Evolutionary conservation across 2,113 vertebrate genomes (phyloP), one percentile per base, ranked within the genome.

Genomic region (Phyllopteryx taeniolatus): DNA sequence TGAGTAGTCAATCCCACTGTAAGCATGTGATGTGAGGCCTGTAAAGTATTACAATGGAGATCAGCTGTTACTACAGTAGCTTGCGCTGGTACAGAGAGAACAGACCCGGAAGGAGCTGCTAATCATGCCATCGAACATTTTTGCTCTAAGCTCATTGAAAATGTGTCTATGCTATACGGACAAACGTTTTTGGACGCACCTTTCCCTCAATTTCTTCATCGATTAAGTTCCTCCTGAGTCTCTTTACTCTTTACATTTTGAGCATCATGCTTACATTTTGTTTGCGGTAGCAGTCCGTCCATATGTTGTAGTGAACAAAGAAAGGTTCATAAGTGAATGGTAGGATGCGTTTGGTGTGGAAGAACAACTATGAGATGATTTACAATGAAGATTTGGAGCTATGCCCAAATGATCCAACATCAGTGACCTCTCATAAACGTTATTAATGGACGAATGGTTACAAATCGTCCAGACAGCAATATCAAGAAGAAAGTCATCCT

Each of bases 11-110:
- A 82, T 85, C 83, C 74, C 77, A 79, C 73, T 80, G 79, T 60
- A 78, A 85, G 83, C 86, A 83, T 85, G 86, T 85, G 84, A 73
- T 86, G 46, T 54, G 47, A 63, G 79, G 78, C 60, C 73, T 83
- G 77, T 72, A 67, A 67, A 71, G 82, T 77, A 86, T 88, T 88
- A 81, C 71, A 79, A 73, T 51, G 68, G 76, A 76, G 82, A 89
- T 89, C 86, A 88, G 84, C 88, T 86, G 79, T 80, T 79, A 73
- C 78, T 82, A 79, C 81, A 81, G 83, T 72, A 82, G 78, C 31
- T 62, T 79, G 78, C 78, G 59, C 83, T 86, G 84, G 84, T 83
- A 87, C 88, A 73, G 47, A 39, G 69, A 42, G 59, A 13, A 57
- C 13, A 56, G n/a, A 66, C 64, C 44, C 17, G 64, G 44, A 66